phyloP scores from a whole-genome alignment of 2,888 invertebrate species.

The Ypsolopha sequella region DNA sequence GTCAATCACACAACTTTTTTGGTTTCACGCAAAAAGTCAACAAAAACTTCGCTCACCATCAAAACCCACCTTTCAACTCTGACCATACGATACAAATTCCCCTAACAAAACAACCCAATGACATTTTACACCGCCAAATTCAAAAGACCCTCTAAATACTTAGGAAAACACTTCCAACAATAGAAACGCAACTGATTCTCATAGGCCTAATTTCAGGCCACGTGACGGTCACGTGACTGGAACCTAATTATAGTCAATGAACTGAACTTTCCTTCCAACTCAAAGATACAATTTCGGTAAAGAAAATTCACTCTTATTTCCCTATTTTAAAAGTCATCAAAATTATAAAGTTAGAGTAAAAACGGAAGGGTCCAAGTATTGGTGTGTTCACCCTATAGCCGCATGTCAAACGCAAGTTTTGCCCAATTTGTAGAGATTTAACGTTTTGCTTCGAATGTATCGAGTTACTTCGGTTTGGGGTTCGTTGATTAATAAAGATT shows the following conservation, averaged over 20 bases:
- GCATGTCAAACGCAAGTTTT: neutral
- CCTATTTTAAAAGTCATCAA: neutral
- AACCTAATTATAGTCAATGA: slow-evolving; percentile 8
- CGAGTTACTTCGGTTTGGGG: too few species aligned
- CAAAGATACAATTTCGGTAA: neutral
- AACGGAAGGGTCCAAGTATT: neutral
- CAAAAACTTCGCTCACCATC: neutral
- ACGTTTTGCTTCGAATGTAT: slow-evolving; percentile 17
- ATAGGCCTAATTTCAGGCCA: neutral
- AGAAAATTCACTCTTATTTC: neutral
- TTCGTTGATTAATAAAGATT: too few species aligned
- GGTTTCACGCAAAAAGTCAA: slow-evolving; percentile 1
- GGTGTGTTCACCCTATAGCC: neutral
- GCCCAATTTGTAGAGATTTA: slow-evolving; percentile 11
- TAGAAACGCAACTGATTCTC: neutral
- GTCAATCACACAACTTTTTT: slow-evolving; percentile 2
- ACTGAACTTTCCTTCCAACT: neutral
- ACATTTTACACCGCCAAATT: neutral
- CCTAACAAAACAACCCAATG: neutral
- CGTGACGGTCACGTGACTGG: slow-evolving; percentile 10
- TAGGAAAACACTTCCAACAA: slow-evolving; percentile 1
- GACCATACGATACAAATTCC: neutral
- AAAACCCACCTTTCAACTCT: neutral
- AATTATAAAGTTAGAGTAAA: neutral
- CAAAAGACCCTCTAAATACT: neutral